These are phyloP conservation scores for Sprattus sprattus DNA, from an alignment of 2,113 vertebrate genomes.

Conservation along the genomic window DNA sequence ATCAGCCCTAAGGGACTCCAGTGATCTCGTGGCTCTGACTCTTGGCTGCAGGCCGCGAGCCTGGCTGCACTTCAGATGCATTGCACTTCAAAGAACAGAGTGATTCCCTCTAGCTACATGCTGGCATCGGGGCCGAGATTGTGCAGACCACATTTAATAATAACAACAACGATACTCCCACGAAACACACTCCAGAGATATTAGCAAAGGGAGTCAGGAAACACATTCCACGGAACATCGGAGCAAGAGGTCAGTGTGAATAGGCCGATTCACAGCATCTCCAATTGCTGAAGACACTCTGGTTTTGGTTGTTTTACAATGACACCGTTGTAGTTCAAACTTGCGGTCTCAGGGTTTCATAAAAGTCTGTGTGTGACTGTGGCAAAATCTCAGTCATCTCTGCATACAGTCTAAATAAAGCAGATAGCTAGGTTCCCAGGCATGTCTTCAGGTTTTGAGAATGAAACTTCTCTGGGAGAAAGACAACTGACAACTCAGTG, in stretches of 20 bases:
- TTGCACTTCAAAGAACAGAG: constrained; percentile 58
- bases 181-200: constrained; percentile 20
- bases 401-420: not conserved
- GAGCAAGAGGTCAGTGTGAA: not conserved
- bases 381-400: not conserved
- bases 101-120: constrained; percentile 17
- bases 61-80: constrained; percentile 57
- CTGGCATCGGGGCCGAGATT: constrained; percentile 38
- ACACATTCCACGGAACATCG: not conserved
- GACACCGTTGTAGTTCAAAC: not conserved
- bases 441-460: not conserved
- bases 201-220: constrained; percentile 22
- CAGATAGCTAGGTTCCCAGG: not conserved
- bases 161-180: constrained; percentile 38
- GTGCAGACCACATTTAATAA: constrained; percentile 57
- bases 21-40: constrained; percentile 51
- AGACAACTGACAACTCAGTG: not conserved
- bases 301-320: not conserved
- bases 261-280: not conserved
- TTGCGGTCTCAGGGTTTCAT: not conserved
- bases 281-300: not conserved
- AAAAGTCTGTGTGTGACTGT: not conserved
- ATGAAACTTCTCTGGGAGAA: not conserved
- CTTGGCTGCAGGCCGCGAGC: constrained; percentile 56
- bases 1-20: constrained; percentile 58